Evolutionary conservation across 2,113 vertebrate genomes (phyloP).

Genomic region (Oriolus oriolus): DNA sequence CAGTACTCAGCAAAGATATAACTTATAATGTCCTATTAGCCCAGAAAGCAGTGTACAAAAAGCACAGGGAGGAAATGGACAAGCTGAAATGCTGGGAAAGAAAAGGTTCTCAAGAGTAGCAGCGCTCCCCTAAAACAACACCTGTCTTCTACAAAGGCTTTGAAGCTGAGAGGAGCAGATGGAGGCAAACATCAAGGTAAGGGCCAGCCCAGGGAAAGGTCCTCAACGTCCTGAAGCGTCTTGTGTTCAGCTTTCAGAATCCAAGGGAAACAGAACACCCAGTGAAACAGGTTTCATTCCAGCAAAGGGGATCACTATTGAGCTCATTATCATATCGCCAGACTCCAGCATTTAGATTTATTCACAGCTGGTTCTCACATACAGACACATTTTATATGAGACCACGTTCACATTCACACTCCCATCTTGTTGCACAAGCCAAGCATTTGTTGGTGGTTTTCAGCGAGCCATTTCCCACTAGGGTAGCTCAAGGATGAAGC

Average conservation of each 20-base stretch:
- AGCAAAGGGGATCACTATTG: neutral
- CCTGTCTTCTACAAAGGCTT: neutral
- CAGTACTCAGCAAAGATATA: neutral
- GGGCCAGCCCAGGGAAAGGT: neutral
- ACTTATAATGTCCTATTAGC: neutral
- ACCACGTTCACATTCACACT: neutral
- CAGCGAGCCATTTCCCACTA: neutral
- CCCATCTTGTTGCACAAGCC: neutral
- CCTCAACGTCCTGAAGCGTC: rapidly evolving
- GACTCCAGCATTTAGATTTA: neutral
- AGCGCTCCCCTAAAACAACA: neutral
- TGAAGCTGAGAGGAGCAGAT: neutral
- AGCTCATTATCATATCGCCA: rapidly evolving
- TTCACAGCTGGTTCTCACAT: neutral
- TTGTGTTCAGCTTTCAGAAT: neutral
- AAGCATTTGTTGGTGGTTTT: neutral
- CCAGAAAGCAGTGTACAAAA: neutral
- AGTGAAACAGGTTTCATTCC: neutral
- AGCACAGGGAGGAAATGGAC: neutral
- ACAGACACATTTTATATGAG: neutral
- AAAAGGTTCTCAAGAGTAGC: neutral
- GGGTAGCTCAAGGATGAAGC: slow-evolving; percentile 20
- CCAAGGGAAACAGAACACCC: neutral
- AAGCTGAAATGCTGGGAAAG: neutral
- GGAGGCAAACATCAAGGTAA: neutral